Evolutionary conservation across 2,888 invertebrate species (phyloP).

Genomic region (Nomada ruficornis): DNA sequence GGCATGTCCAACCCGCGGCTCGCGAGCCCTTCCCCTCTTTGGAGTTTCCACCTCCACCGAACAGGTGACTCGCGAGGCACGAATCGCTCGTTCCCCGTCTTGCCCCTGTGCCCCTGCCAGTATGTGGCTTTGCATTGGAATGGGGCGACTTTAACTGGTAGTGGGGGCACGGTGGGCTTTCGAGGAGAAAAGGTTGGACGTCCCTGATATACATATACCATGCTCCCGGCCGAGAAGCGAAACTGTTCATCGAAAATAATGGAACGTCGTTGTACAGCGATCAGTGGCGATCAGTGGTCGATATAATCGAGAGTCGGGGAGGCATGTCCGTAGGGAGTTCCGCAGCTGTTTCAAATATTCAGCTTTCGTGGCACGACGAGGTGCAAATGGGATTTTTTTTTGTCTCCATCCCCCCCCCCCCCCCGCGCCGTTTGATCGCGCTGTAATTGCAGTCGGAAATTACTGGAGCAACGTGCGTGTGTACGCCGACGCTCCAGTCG

Average conservation of each 20-base stretch:
- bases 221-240: background rate
- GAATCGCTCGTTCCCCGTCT: too few relatives aligned
- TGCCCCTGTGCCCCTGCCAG: too few relatives aligned
- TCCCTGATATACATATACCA: too few relatives aligned
- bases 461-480: slow-evolving; percentile 29
- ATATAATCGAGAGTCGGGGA: slow-evolving; percentile 53
- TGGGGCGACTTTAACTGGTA: too few relatives aligned
- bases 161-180: too few relatives aligned
- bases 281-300: slow-evolving; percentile 25
- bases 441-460: slow-evolving; percentile 64
- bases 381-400: slow-evolving; percentile 57
- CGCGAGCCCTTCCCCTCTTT: too few relatives aligned
- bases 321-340: slow-evolving; percentile 9
- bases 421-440: slow-evolving; percentile 59
- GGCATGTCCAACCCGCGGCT: too few relatives aligned
- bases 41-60: too few relatives aligned
- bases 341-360: slow-evolving; percentile 51
- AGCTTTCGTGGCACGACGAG: slow-evolving; percentile 22
- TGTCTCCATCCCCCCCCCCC: background rate
- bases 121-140: too few relatives aligned
- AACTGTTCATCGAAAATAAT: slow-evolving; percentile 42
- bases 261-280: slow-evolving; percentile 59
- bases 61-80: too few relatives aligned
- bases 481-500: slow-evolving; percentile 31
- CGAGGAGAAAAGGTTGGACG: too few relatives aligned